phyloP scores from a whole-genome alignment of 2,888 invertebrate species.

The Chloroclystis v-ata region DNA sequence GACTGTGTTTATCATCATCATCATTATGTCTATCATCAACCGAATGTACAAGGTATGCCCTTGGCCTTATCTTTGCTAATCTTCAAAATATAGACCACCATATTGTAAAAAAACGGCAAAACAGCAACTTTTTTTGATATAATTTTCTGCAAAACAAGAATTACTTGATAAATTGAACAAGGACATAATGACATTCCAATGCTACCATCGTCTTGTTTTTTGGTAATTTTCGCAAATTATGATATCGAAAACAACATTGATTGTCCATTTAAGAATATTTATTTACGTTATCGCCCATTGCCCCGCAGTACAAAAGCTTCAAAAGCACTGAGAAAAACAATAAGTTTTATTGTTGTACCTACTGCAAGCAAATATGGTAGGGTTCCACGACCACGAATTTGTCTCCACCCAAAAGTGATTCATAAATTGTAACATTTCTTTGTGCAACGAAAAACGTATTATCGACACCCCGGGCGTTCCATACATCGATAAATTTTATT shows the following conservation, averaged over 20 bases:
- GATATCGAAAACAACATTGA: conserved; percentile 22
- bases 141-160: conserved; percentile 1
- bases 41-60: too few relatives aligned
- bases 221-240: conserved; percentile 12
- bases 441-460: conserved; percentile 17
- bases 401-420: conserved; percentile 38
- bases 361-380: conserved; percentile 38
- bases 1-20: too few relatives aligned
- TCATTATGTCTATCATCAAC: too few relatives aligned
- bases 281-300: conserved; percentile 28
- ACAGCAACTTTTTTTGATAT: too few relatives aligned
- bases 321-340: conserved; percentile 31
- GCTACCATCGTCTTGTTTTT: conserved; percentile 15
- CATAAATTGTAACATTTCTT: conserved; percentile 33
- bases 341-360: conserved; percentile 34
- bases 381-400: conserved; percentile 31
- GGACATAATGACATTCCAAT: conserved; percentile 21
- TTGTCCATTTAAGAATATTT: conserved; percentile 27
- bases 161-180: conserved; percentile 11
- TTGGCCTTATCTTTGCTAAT: too few relatives aligned
- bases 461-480: conserved; percentile 18
- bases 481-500: conserved; percentile 27
- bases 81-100: too few relatives aligned
- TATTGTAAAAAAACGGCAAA: too few relatives aligned
- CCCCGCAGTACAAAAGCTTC: conserved; percentile 24